Evolutionary conservation across 2,797 vertebrate species (phyloP), one percentile per base, ranked within the genome.

Genomic region (Megaceryle alcyon): DNA sequence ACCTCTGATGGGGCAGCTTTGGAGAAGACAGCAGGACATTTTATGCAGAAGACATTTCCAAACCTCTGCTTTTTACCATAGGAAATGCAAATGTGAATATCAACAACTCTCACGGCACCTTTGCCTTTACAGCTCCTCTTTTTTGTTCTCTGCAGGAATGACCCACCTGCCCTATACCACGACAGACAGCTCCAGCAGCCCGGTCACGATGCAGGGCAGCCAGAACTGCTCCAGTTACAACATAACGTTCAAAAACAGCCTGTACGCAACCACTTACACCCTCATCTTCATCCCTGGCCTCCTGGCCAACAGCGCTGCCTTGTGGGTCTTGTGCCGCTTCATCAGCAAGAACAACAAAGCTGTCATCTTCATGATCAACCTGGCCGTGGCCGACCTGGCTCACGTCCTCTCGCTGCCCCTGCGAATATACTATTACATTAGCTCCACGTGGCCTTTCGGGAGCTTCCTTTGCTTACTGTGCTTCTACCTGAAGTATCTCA

Each of bases 401-500:
- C 99, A 99, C 2, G 98, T 98, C 68, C 97, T 99, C 37, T 99
- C 99, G 0, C 96, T 99, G 95, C 98, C 99, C 0, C 96, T 99
- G 41, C 97, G 99, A 25, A 98, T 98, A 76, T 98, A 98, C 80
- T 99, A 99, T 82, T 99, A 99, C 85, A 96, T 98, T 80, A 98
- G 89, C 21, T 96, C 94, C 48, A 57, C 2, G 1, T 99, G 99
- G 99, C 99, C 98, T 4, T 99, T 99, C 4, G 98, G 98, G 70
- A 89, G 6, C 0, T 15, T 43, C 18, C 5, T 98, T 18, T 99
- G 99, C 95, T 86, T 99, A 89, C 73, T 99, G 10, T 99, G 99
- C 92, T 99, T 99, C 97, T 99, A 99, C 95, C 98, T 99, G 20
- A 99, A 99, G 65, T 99, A 98, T 90, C 98, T 99, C 83, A 99